Conservation (phyloP, 2,888 invertebrate genomes). For the Dione vanillae region DNA sequence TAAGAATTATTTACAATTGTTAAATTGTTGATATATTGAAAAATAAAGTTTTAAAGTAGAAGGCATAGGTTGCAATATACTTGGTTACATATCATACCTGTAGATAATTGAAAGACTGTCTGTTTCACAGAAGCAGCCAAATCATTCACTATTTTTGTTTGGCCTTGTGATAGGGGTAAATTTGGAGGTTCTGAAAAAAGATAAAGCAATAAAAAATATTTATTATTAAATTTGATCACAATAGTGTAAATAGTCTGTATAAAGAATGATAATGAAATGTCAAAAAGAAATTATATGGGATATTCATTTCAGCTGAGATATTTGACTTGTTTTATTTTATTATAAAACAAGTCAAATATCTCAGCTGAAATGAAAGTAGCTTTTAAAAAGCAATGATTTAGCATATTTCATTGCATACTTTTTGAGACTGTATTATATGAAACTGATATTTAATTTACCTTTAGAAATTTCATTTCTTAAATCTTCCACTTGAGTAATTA, state of each 20-base stretch:
- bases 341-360: background rate
- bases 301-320: background rate
- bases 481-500: conserved; percentile 88
- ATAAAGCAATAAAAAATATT: conserved; percentile 9
- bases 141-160: conserved; percentile 89
- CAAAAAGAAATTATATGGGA: background rate
- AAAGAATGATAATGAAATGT: background rate
- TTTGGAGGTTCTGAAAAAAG: conserved; percentile 85
- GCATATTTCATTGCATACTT: background rate
- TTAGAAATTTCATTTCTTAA: conserved; percentile 89
- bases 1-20: background rate
- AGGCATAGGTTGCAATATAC: background rate
- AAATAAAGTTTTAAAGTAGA: too few species aligned
- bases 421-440: background rate
- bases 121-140: conserved; percentile 92
- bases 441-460: conserved; percentile 80
- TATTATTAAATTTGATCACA: background rate
- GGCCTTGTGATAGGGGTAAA: conserved; percentile 87
- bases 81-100: conserved; percentile 80
- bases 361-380: background rate
- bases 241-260: background rate
- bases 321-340: background rate
- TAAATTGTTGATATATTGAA: background rate
- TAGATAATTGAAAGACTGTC: conserved; percentile 91
- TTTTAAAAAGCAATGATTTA: background rate